Evolutionary conservation across 2,113 vertebrate genomes (phyloP).

Genomic region (Pteronura brasiliensis): DNA sequence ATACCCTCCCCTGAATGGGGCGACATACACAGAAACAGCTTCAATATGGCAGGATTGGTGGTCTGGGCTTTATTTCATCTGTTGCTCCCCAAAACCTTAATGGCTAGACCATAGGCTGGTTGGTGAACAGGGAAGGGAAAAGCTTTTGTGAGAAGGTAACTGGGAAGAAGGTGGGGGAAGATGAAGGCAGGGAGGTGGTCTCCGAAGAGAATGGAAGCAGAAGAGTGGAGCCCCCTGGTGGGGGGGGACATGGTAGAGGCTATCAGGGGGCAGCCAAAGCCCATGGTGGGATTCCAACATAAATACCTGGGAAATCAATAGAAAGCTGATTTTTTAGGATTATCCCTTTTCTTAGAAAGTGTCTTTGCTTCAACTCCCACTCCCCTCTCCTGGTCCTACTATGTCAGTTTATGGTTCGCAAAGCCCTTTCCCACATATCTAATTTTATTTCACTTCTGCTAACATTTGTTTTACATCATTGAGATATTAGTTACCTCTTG

Average conservation of each 20-base stretch:
- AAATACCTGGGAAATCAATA: background rate
- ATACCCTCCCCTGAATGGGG: too few relatives aligned
- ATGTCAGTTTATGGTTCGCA: background rate
- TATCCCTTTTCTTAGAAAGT: background rate
- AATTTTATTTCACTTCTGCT: background rate
- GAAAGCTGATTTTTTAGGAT: too few relatives aligned
- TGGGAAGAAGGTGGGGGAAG: accelerated
- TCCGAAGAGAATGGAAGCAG: background rate
- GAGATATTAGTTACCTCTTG: background rate
- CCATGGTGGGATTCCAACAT: accelerated
- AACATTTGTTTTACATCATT: background rate
- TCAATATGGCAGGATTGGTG: accelerated
- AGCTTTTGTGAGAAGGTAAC: background rate
- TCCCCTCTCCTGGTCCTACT: background rate
- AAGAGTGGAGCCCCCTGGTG: background rate
- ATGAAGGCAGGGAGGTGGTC: background rate
- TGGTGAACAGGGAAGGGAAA: background rate
- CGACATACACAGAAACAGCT: background rate
- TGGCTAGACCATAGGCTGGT: background rate
- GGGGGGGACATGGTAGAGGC: background rate
- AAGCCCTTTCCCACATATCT: background rate
- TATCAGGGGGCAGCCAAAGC: accelerated
- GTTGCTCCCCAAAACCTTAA: background rate
- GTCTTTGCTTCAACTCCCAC: background rate
- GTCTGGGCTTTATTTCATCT: background rate